Conservation (phyloP, 2,113 vertebrate species). For the Tringa solitaria region DNA sequence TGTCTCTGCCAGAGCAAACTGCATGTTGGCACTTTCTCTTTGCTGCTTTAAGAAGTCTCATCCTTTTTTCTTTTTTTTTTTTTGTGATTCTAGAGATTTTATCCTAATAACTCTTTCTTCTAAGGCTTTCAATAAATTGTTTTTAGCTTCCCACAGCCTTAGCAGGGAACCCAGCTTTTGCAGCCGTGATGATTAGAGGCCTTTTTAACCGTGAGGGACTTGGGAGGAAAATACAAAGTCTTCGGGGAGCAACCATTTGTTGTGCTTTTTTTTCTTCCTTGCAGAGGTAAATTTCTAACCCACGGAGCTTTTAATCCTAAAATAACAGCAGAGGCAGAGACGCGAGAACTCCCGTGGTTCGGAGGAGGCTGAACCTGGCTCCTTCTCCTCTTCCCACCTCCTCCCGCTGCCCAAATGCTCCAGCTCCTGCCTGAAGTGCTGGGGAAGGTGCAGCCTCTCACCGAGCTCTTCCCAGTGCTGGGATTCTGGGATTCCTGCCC, state of each 20-base stretch:
- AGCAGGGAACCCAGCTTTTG: conserved; percentile 29
- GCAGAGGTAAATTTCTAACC: conserved; percentile 65
- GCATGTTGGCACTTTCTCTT: neutral
- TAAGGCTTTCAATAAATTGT: conserved; percentile 28
- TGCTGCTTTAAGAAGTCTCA: neutral
- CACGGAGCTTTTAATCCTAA: conserved; percentile 63
- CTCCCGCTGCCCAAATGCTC: neutral
- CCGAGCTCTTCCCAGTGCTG: neutral
- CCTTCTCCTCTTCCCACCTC: neutral
- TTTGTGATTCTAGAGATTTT: neutral
- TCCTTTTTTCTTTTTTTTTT: neutral
- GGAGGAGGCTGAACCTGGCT: conserved; percentile 8
- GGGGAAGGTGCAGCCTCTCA: neutral
- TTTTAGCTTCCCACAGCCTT: conserved; percentile 52
- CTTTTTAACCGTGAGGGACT: neutral
- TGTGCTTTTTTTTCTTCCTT: neutral
- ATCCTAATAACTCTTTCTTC: conserved; percentile 3
- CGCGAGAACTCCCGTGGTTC: neutral
- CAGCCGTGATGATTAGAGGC: conserved; percentile 42
- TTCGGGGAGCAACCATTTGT: neutral
- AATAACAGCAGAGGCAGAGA: conserved; percentile 67
- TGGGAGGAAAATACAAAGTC: neutral
- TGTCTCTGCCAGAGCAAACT: neutral
- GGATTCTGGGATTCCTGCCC: neutral
- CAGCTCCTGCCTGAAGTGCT: neutral